Base-by-base conservation (phyloP, 2,113 vertebrate genomes). In the Cottus gobio region DNA sequence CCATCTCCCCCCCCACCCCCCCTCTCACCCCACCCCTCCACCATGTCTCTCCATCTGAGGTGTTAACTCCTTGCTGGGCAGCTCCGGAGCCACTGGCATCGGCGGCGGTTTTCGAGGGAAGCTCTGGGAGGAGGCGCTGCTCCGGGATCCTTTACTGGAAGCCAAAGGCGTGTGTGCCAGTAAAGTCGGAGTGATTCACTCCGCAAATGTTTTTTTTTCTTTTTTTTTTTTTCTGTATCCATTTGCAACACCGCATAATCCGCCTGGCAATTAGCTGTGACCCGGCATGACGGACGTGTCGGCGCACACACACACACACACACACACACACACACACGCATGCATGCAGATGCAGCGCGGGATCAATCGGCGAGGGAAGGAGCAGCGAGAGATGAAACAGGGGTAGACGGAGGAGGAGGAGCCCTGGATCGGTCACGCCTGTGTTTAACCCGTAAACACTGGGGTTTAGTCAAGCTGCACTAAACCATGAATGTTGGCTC, bases 41-140 rank as follows among this genome's bases (percentile, higher is more conserved):
- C 79, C 24, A 74, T 71, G 81, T 80, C 80, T 85, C 85, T 83
- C 80, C 83, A 87, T 86, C 83, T 78, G 88, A 92, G 84, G 89
- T 84, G 82, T 92, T 93, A 93, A 92, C 90, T 89, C 91, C 85
- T 92, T 89, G 84, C 75, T 89, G 86, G 88, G 83, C 80, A 80
- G 67, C 58, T 82, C 54, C 61, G 78, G 65, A 79, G 74, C 50
- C 62, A 26, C 12, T 83, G 76, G 84, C 85, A 82, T 70, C 2
- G 9, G 37, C 57, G 71, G 28, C n/a, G 65, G 66, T 50, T 82
- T 79, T 84, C 61, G 60, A 63, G 31, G 31, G 44, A 70, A 74
- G 62, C 67, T 42, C 10, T 13, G 58, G 57, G 60, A 81, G 75
- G 79, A 89, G 85, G 86, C 26, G 64, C 71, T 11, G 69, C 66